phyloP scores from a whole-genome alignment of 2,888 invertebrate genomes.

The Epiblema foenella region DNA sequence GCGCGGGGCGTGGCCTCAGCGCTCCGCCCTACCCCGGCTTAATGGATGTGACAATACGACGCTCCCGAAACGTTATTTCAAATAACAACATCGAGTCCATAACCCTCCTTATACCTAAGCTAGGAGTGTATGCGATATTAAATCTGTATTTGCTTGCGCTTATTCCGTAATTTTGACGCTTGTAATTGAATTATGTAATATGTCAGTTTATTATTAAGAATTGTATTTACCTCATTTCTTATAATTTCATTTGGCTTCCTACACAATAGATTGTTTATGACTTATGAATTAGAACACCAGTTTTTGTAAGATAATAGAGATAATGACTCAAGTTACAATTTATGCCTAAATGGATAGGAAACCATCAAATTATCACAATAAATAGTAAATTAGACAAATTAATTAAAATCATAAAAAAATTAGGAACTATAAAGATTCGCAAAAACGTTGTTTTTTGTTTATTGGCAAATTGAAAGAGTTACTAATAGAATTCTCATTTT shows the following conservation, averaged over 20 bases:
- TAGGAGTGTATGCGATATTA: constrained; percentile 35
- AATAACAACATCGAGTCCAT: constrained; percentile 73
- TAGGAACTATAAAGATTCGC: too few species aligned
- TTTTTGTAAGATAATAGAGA: too few species aligned
- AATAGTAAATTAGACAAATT: too few species aligned
- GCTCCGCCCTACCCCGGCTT: constrained; percentile 70
- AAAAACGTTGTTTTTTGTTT: too few species aligned
- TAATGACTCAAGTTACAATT: too few species aligned
- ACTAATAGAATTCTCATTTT: too few species aligned
- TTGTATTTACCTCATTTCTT: background rate
- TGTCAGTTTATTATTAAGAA: constrained; percentile 8
- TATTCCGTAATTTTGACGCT: constrained; percentile 15
- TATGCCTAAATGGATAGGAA: too few species aligned
- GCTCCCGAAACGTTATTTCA: constrained; percentile 70
- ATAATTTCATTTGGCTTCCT: background rate
- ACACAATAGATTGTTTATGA: background rate
- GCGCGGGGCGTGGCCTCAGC: constrained; percentile 54
- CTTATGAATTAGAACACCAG: too few species aligned
- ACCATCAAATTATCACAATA: too few species aligned
- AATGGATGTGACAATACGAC: constrained; percentile 83
- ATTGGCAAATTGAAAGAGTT: too few species aligned
- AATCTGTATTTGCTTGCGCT: constrained; percentile 33
- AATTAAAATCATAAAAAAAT: too few species aligned
- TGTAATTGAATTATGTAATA: constrained; percentile 7
- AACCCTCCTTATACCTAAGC: constrained; percentile 65